Evolutionary conservation across 1,140 invertebrate genomes (phyloP).

Genomic region (Bombus vancouverensis): DNA sequence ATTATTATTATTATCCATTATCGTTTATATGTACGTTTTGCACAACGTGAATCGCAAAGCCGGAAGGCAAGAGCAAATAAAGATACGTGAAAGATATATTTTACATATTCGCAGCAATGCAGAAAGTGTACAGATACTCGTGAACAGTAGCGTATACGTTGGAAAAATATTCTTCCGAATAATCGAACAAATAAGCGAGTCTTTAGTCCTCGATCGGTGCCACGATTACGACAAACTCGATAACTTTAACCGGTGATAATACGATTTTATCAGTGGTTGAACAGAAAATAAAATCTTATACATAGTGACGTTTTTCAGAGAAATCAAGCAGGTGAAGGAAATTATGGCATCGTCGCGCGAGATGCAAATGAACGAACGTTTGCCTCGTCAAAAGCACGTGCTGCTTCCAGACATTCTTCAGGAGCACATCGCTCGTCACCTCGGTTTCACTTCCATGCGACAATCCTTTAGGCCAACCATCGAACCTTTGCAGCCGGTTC

Average conservation of each 20-base stretch:
- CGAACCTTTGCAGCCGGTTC: slow-evolving; percentile 85
- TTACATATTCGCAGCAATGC: background rate
- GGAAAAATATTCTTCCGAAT: background rate
- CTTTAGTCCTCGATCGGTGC: background rate
- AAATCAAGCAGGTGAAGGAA: slow-evolving; percentile 72
- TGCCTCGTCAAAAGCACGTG: slow-evolving; percentile 84
- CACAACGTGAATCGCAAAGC: too few relatives aligned
- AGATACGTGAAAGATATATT: too few relatives aligned
- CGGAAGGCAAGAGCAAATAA: too few relatives aligned
- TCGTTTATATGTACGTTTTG: too few relatives aligned
- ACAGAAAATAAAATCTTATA: background rate
- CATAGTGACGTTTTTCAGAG: slow-evolving; percentile 71
- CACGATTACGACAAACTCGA: background rate
- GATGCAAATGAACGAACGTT: slow-evolving; percentile 77
- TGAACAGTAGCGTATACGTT: too few relatives aligned
- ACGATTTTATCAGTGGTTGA: background rate
- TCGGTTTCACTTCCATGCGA: slow-evolving; percentile 79
- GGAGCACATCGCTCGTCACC: slow-evolving; percentile 83
- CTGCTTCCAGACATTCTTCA: slow-evolving; percentile 86
- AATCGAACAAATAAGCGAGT: background rate
- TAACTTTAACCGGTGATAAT: background rate
- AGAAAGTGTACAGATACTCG: background rate
- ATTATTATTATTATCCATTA: too few relatives aligned
- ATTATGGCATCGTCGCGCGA: slow-evolving; percentile 71
- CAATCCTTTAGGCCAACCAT: slow-evolving; percentile 67